These are phyloP conservation scores for Ceratina australensis DNA, from an alignment of 1,140 invertebrate species.

Conservation along the genomic window DNA sequence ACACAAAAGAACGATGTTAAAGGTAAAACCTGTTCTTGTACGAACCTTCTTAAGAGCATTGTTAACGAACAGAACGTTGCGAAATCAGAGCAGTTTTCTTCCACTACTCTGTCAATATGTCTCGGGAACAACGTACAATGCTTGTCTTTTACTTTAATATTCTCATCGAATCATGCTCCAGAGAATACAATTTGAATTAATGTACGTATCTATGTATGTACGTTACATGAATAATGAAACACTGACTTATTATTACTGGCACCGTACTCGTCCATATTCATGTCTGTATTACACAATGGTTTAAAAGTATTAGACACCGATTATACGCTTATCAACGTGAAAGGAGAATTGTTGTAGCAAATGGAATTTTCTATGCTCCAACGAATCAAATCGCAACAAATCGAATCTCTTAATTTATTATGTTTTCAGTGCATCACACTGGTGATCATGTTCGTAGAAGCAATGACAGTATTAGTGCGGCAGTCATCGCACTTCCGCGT, in stretches of 20 bases:
- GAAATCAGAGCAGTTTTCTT: no score
- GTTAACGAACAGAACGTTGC: no score
- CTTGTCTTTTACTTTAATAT: conserved; percentile 30
- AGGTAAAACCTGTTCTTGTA: conserved; percentile 81
- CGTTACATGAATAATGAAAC: background rate
- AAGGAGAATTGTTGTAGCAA: no score
- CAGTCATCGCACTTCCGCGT: conserved; percentile 93
- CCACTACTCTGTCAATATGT: background rate
- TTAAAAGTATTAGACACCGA: conserved; percentile 43
- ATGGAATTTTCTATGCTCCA: no score
- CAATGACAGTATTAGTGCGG: conserved; percentile 88
- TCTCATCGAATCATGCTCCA: no score
- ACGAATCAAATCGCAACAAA: background rate
- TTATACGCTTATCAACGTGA: background rate
- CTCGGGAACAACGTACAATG: background rate
- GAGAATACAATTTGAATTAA: background rate
- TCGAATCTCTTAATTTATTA: conserved; percentile 36
- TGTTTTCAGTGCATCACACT: conserved; percentile 86
- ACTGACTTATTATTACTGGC: background rate
- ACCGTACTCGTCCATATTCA: conserved; percentile 20
- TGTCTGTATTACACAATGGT: conserved; percentile 45
- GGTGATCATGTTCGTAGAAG: conserved; percentile 91
- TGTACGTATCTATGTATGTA: background rate
- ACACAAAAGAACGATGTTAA: conserved; percentile 92
- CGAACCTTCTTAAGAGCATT: no score